Base-by-base conservation (phyloP, 2,888 invertebrate species). In the Ischnus inquisitorius region DNA sequence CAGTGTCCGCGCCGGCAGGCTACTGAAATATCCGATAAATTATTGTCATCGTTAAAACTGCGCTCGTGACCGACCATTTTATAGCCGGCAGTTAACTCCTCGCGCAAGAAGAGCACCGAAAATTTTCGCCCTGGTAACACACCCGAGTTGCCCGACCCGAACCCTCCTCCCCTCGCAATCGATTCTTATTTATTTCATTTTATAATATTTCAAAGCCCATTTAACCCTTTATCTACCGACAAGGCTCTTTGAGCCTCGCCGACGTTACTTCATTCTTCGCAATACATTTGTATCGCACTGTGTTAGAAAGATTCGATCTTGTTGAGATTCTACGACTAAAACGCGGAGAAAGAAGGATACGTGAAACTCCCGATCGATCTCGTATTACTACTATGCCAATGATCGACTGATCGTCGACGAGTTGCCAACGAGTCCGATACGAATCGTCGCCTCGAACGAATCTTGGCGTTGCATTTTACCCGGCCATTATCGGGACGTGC, bases 11-110 rank as follows among this genome's bases (percentile, higher is more conserved):
- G 71, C 83, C 72, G 62, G 60, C 60, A 82, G 87, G 87, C 88
- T 87, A 88, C 88, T 89, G 87, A 91, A 88, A 89, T 89, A 88
- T 88, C 88, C 89, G 87, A 90, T 91, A 91, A 91, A 91, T 91
- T 91, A 87, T 88, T 89, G 89, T 88, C 90, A 87, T 90, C 91
- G 90, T 91, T 91, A 91, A 91, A 89, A 71, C 71, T 25, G 74
- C 60, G 54, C 67, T 79, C 79, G 25, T 43, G 85, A 84, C 72
- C 76, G 80, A 84, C 85, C 87, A 90, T 90, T 91, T 90, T 88
- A 91, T 85, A 82, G 87, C 84, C 83, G 87, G 78, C 81, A 43
- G 86, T 34, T 88, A 89, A 89, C 88, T 89, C 87, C 54, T 79
- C 79, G 25, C 41, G 48, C 64, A 68, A 62, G 34, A 62, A 57